Conservation (phyloP, 1,140 invertebrate genomes). For the Ganaspis sp. region DNA sequence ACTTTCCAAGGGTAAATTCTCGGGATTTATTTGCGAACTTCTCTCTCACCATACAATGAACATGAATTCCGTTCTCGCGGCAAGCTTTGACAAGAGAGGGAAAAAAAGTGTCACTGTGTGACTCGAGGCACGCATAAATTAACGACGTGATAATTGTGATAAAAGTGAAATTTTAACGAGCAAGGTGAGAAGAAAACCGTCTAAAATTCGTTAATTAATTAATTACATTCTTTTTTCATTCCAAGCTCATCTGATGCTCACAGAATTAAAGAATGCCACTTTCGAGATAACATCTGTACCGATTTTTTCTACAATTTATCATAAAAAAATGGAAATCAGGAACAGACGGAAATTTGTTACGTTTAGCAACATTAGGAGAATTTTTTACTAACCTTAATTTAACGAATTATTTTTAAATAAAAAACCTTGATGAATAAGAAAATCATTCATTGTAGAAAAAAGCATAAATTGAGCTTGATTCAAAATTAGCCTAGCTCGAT, state of each 20-base stretch:
- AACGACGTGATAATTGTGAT: slow-evolving; percentile 23
- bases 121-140: neutral
- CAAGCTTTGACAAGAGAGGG: slow-evolving; percentile 21
- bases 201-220: slow-evolving; percentile 17
- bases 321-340: no score
- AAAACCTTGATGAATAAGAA: no score
- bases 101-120: slow-evolving; percentile 20
- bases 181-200: neutral
- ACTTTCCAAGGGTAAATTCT: slow-evolving; percentile 27
- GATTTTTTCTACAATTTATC: neutral
- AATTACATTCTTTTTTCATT: slow-evolving; percentile 4
- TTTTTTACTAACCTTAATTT: no score
- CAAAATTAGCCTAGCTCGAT: no score
- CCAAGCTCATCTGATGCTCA: no score
- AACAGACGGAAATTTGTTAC: no score
- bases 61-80: slow-evolving; percentile 30
- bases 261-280: no score
- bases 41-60: slow-evolving; percentile 15
- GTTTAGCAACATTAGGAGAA: no score
- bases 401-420: no score
- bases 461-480: no score
- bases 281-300: no score
- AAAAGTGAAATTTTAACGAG: slow-evolving; percentile 18
- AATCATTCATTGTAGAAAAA: no score
- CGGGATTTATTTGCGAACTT: slow-evolving; percentile 13